Base-by-base conservation (phyloP, 2,797 vertebrate genomes). In the Rhinichthys osculus region DNA sequence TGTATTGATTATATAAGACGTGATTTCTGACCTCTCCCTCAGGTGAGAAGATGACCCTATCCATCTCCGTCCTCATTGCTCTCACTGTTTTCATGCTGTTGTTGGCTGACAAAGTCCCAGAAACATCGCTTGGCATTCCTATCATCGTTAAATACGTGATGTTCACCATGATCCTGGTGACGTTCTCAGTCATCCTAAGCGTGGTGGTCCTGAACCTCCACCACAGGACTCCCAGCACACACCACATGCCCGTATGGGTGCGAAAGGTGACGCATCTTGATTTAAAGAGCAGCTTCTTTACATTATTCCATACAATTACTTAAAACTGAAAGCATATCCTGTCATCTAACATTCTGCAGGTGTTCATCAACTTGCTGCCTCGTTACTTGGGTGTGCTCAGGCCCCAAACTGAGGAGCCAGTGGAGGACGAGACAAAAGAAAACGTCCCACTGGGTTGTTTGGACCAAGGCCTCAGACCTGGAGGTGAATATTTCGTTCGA, bases 401-500 rank as follows among this genome's bases (percentile, higher is more conserved):
- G 47, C 97, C 97, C 0, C 94, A 93, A 76, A 89, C 91, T 3
- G 96, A 96, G 38, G 93, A 94, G 2, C 89, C 91, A 2, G 10
- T 91, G 16, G 78, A 91, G 50, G 90, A 93, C 27, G 91, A 91
- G n/a, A 89, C 90, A 2, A 89, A 81, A 21, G 91, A 91, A 17
- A 91, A 91, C 78, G 87, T 87, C 0, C 89, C 89, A 5, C 9
- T 83, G 3, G 88, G 16, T 50, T 90, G 79, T 84, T 89, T 92
- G 52, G 89, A 90, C 35, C 54, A 84, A 35, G 90, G 92, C n/a
- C 89, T 91, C 33, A 93, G 95, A 64, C 94, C 95, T 0, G 94
- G 94, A 14, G 96, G 97, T 78, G 96, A 98, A 83, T 98, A 98
- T 92, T 97, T 98, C 88, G 94, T 96, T 84, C 94, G 96, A 13